A percentile compares a stretch with the other conserved stretches of the same genome.
These are phyloP conservation scores for Belgica antarctica DNA, from an alignment of 2,888 invertebrate species.

Conservation along the genomic window DNA sequence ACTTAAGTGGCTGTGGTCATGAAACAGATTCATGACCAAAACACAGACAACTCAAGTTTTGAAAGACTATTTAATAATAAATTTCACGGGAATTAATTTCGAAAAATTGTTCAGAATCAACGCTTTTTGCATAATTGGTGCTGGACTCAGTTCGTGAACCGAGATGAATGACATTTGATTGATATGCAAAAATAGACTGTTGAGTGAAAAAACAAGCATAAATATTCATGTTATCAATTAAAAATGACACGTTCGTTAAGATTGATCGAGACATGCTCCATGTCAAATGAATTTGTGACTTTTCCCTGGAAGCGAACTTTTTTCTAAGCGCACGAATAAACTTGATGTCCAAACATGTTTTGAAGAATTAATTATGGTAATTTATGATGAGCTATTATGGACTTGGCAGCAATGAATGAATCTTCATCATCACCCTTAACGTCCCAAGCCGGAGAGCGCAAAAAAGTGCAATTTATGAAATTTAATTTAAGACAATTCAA, in stretches of 20 bases:
- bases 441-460: neutral
- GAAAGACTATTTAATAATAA: conserved; percentile 6
- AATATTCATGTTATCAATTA: conserved; percentile 23
- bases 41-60: no score
- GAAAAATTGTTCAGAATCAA: conserved; percentile 10
- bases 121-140: no score
- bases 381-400: neutral
- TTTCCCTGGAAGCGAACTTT: neutral
- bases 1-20: conserved; percentile 8
- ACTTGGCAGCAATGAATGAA: neutral
- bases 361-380: conserved; percentile 7
- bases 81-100: neutral
- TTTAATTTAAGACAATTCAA: conserved; percentile 30
- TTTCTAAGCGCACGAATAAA: neutral
- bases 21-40: neutral
- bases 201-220: neutral
- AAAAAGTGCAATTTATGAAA: conserved; percentile 13
- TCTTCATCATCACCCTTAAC: neutral
- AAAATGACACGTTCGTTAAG: conserved; percentile 12
- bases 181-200: conserved; percentile 1
- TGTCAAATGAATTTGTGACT: neutral
- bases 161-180: conserved; percentile 9
- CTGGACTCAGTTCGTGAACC: neutral
- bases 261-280: conserved; percentile 10
- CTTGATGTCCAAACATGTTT: neutral